Evolutionary conservation across 2,888 invertebrate species (phyloP).

Genomic region (Nineta flava): DNA sequence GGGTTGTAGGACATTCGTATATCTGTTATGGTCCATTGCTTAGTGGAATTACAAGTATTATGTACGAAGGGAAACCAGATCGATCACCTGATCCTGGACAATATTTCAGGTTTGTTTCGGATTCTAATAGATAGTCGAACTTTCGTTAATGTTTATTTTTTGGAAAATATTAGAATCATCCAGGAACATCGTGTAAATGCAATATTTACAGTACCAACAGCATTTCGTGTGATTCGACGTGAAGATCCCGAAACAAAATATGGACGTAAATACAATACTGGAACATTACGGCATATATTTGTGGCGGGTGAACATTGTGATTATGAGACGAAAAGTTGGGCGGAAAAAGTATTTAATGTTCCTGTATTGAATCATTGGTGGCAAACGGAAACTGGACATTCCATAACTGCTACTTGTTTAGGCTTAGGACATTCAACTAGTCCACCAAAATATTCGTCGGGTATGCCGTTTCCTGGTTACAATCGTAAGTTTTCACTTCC

Average conservation of each 20-base stretch:
- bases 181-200: constrained; percentile 72
- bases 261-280: constrained; percentile 52
- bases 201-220: constrained; percentile 83
- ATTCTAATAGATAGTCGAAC: neutral
- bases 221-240: constrained; percentile 68
- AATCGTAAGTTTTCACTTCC: constrained; percentile 40
- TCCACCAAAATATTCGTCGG: constrained; percentile 63
- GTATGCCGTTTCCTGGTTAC: constrained; percentile 80
- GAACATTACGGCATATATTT: constrained; percentile 55
- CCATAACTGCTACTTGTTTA: constrained; percentile 70
- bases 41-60: constrained; percentile 62
- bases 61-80: constrained; percentile 90
- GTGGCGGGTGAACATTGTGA: constrained; percentile 91
- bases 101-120: constrained; percentile 63
- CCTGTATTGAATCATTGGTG: constrained; percentile 89
- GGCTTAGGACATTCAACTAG: constrained; percentile 55
- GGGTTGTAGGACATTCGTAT: constrained; percentile 92
- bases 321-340: constrained; percentile 72
- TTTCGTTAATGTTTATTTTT: neutral
- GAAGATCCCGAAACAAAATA: constrained; percentile 59
- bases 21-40: constrained; percentile 83
- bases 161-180: constrained; percentile 71
- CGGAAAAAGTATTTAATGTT: constrained; percentile 49
- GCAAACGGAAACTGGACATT: constrained; percentile 91
- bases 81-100: constrained; percentile 85